These are phyloP conservation scores for Oreochromis aureus DNA, from an alignment of 2,113 vertebrate species.

Conservation along the genomic window DNA sequence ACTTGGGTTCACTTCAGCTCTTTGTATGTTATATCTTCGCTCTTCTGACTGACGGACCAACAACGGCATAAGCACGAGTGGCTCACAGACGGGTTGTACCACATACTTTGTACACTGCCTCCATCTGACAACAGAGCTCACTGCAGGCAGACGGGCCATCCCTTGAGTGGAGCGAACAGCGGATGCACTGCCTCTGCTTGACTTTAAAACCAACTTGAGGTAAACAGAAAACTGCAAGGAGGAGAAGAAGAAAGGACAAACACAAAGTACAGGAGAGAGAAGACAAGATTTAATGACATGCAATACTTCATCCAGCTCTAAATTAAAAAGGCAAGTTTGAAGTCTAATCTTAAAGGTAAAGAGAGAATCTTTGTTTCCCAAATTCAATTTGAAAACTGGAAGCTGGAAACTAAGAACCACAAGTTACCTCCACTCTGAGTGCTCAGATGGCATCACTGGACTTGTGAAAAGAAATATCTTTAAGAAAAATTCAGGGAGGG, in stretches of 20 bases:
- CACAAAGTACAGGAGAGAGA: not conserved
- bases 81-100: fast-evolving
- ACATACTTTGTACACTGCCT: not conserved
- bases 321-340: not conserved
- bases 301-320: not conserved
- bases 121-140: not conserved
- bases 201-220: fast-evolving
- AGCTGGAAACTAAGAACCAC: not conserved
- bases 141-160: not conserved
- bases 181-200: fast-evolving
- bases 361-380: not conserved
- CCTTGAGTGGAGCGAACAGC: not conserved
- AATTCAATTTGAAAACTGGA: not conserved
- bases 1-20: no score
- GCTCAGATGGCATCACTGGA: not conserved
- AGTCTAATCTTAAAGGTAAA: not conserved
- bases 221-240: not conserved
- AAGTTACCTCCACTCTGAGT: not conserved
- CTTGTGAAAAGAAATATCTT: no score
- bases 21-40: no score
- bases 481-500: not conserved
- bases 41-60: not conserved
- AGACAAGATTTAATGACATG: not conserved
- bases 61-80: not conserved
- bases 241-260: not conserved